Base-by-base conservation (phyloP, 2,888 invertebrate genomes). In the Lasioglossum calceatum region DNA sequence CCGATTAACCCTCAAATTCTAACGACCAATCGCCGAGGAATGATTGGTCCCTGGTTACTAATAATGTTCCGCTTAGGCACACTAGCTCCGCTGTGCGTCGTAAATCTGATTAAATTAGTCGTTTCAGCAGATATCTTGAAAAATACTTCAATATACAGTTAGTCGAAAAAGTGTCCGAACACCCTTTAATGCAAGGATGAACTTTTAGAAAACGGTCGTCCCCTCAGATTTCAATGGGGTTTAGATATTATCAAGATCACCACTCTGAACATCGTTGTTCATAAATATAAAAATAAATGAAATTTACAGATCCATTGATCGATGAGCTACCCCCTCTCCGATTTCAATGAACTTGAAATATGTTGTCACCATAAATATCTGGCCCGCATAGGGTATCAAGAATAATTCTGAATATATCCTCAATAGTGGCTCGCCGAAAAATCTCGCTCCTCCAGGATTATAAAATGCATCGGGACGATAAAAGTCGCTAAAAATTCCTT, bases 1-100 rank as follows among this genome's bases (percentile, higher is more conserved):
- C 58, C 74, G 84, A 85, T 85, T 78, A 74, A 77, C 84, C 78
- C 36, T 74, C 77, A 85, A 84, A 84, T 84, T 84, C 78, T 71
- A 85, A 61, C 70, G 78, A 23, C 58, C 78, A 58, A 75, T 78
- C 74, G 74, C 70, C 36, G 54, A 78, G 78, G 36, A 10, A 10
- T 32, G 8, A 85, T 78, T 19, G 78, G 47, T 74, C 84, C 78
- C 84, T 12, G 74, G 73, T 54, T 14, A 78, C 85, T 71, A 84
- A 84, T 85, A 84, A 85, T 32, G 72, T 42, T 14, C 27, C 32
- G 32, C 2, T 36, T 23, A 36, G 36, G 16, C 16, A 75, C 23
- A n/a, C 19, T 42, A 23, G 67, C 50, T 70, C 10, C 27, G n/a
- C 8, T 39, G 70, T 23, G 19, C 23, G 74, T 36, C 70, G 50